A percentile compares a stretch with the other conserved stretches of the same genome.
These are phyloP conservation scores for Eugnorisma glareosa DNA, from an alignment of 2,888 invertebrate genomes.

Conservation along the genomic window DNA sequence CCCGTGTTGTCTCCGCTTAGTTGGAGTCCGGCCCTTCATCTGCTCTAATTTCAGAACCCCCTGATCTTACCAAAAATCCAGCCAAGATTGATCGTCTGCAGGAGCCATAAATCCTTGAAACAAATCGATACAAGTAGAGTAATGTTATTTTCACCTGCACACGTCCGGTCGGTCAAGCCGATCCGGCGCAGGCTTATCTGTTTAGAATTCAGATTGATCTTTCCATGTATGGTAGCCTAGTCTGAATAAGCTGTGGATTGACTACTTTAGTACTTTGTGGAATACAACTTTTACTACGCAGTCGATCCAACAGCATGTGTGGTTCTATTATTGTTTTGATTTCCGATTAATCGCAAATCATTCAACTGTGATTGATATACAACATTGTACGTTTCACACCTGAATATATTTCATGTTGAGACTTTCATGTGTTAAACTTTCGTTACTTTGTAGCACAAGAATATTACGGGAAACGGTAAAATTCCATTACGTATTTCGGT, in stretches of 20 bases:
- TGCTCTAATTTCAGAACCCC: background rate
- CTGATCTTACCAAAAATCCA: background rate
- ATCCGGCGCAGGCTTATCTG: background rate
- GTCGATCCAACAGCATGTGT: conserved; percentile 17
- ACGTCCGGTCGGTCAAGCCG: background rate
- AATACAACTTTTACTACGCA: conserved; percentile 6
- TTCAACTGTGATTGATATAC: conserved; percentile 14
- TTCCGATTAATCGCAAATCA: conserved; percentile 23
- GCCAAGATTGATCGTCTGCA: background rate
- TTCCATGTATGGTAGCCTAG: conserved; percentile 1
- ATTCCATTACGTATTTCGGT: conserved; percentile 36
- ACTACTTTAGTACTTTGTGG: background rate
- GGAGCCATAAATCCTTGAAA: background rate
- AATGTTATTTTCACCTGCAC: background rate
- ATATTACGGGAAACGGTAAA: conserved; percentile 23
- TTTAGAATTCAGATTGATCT: background rate
- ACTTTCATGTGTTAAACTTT: conserved; percentile 16
- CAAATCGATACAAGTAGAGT: background rate
- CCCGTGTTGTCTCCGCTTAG: no score
- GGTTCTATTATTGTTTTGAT: conserved; percentile 40
- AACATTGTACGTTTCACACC: conserved; percentile 21
- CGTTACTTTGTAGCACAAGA: conserved; percentile 22
- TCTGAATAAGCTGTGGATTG: background rate
- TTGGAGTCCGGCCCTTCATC: background rate
- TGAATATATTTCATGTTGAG: conserved; percentile 46